Base-by-base conservation (phyloP, 2,888 invertebrate species). In the Melanostoma mellinum region DNA sequence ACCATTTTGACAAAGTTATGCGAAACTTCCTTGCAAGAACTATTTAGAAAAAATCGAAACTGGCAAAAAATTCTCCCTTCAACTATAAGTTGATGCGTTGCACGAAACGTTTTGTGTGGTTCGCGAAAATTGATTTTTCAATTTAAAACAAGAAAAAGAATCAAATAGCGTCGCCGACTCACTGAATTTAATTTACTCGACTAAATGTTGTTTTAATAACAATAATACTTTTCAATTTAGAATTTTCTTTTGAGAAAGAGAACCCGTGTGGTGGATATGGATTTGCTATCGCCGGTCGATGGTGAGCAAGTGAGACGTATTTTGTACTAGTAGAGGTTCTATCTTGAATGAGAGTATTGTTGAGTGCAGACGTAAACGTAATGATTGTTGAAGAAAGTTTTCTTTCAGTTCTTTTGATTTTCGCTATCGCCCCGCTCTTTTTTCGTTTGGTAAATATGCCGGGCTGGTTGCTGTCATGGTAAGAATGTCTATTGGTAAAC, bases 1-100 rank as follows among this genome's bases (percentile, higher is more conserved):
- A 90, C 90, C 90, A 90, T 90, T 88, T 87, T 90, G 52, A 67
- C 30, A 55, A 35, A 32, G n/a, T 79, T 61, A 33, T 48, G 38
- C n/a, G 60, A 56, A 60, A 79, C 60, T 20, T 42, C 35, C 65
- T 46, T 74, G 10, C 63, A 73, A 40, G 46, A 63, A 56, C 32
- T 65, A n/a, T 67, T 56, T 44, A 53, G 36, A 42, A 84, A 84
- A 69, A 33, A 33, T 55, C 36, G 58, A n/a, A 71, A 74, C 52
- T 84, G 74, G 33, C 33, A 71, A 42, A 67, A 61, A 69, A 55
- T 36, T 55, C 38, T 67, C n/a, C 61, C 36, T 44, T 44, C 55
- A 61, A 38, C 55, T 35, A 52, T n/a, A 3, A 78, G 50, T 69
- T 30, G 78, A 58, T 65, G 63, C 10, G 60, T 20, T 44, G 69